Conservation (phyloP, 2,113 vertebrate species). For the Seriola rivoliana region DNA sequence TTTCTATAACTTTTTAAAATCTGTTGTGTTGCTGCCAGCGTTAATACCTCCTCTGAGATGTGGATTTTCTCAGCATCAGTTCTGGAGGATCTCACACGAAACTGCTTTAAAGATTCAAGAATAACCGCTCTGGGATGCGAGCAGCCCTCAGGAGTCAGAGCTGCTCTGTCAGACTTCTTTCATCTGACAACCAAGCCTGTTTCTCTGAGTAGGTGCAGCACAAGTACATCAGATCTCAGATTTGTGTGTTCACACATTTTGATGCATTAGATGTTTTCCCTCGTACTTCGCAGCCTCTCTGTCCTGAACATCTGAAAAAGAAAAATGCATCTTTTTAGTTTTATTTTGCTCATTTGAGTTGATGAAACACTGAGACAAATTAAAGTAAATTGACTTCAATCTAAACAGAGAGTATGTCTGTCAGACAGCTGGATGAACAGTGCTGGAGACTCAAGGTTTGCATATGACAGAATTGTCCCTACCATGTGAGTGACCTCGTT, state of each 20-base stretch:
- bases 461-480: too few species aligned
- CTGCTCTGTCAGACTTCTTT: not conserved
- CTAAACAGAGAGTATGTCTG: too few species aligned
- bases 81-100: slow-evolving; percentile 7
- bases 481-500: too few species aligned
- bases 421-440: too few species aligned
- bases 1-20: not conserved
- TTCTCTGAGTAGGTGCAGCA: not conserved
- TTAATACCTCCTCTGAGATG: not conserved
- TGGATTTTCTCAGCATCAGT: not conserved
- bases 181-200: not conserved
- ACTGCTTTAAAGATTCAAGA: not conserved
- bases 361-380: not conserved
- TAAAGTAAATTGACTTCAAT: not conserved
- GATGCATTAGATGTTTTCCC: not conserved
- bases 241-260: not conserved
- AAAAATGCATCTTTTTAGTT: not conserved
- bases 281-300: not conserved
- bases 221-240: not conserved
- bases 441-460: too few species aligned
- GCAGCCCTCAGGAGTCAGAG: not conserved
- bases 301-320: not conserved
- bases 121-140: not conserved
- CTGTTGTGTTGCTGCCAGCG: not conserved
- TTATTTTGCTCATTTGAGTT: not conserved